Evolutionary conservation across 2,797 vertebrate genomes (phyloP).

Genomic region (Nyctibius grandis): DNA sequence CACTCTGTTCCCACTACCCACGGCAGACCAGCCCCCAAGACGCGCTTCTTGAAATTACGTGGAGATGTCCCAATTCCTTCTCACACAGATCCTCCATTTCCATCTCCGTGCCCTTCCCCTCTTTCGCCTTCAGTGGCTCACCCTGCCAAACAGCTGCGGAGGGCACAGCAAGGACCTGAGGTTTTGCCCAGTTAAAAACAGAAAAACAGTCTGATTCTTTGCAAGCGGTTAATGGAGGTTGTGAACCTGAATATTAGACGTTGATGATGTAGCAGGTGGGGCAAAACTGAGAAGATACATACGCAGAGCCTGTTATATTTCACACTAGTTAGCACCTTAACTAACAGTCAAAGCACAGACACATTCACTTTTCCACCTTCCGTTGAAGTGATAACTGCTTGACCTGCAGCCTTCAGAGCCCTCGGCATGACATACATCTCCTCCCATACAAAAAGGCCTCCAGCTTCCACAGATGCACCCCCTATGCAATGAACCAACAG

Average conservation of each 20-base stretch:
- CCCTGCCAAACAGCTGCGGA: not conserved
- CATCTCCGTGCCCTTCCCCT: not conserved
- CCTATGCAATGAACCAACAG: not conserved
- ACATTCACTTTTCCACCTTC: not conserved
- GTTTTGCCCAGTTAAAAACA: not conserved
- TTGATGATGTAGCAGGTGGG: not conserved
- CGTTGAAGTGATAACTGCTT: not conserved
- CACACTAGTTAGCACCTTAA: not conserved
- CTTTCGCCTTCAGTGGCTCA: not conserved
- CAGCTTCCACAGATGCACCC: not conserved
- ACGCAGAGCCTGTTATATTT: not conserved
- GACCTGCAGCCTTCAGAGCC: not conserved
- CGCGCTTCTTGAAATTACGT: fast-evolving
- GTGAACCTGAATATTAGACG: not conserved
- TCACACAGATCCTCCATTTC: not conserved
- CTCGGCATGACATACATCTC: not conserved
- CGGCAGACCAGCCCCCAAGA: not conserved
- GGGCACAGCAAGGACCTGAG: not conserved
- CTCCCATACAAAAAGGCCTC: not conserved
- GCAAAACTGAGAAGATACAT: not conserved
- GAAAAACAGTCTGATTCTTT: not conserved
- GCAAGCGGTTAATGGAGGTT: not conserved
- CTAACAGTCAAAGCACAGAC: not conserved
- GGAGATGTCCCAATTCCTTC: not conserved
- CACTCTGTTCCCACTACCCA: not conserved